These are phyloP conservation scores for Hippocampus comes DNA, from an alignment of 2,113 vertebrate genomes.

Conservation along the genomic window DNA sequence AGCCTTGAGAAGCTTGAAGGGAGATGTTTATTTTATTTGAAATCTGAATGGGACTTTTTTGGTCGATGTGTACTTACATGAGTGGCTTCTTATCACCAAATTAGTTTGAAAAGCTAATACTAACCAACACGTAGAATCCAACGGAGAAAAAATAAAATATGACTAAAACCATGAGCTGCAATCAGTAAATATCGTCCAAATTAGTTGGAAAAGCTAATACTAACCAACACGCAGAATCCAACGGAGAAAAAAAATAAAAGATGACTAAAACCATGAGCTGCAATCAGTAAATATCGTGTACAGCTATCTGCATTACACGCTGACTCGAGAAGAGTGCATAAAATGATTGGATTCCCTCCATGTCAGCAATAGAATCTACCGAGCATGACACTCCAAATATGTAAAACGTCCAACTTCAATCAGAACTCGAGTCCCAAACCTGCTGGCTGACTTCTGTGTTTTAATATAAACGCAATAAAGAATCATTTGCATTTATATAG, in stretches of 20 bases:
- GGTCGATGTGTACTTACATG: too few species aligned
- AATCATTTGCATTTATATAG: conserved; percentile 80
- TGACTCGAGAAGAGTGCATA: conserved; percentile 35
- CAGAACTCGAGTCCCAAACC: conserved; percentile 47
- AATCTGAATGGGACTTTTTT: neutral
- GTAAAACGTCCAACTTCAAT: conserved; percentile 60
- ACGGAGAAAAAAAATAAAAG: too few species aligned
- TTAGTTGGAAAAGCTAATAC: too few species aligned
- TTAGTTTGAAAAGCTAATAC: too few species aligned
- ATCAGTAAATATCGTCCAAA: neutral
- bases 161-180: too few species aligned
- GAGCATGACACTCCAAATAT: conserved; percentile 37
- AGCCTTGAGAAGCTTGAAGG: neutral
- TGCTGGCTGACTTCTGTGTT: conserved; percentile 42
- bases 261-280: too few species aligned
- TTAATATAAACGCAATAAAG: conserved; percentile 76
- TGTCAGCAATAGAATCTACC: conserved; percentile 43
- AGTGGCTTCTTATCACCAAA: too few species aligned
- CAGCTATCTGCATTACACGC: conserved; percentile 33
- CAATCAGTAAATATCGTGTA: neutral
- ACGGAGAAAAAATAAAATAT: too few species aligned
- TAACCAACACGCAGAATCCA: too few species aligned
- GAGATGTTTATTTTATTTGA: neutral
- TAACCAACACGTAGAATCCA: too few species aligned
- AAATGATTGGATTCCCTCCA: conserved; percentile 43